Evolutionary conservation across 1,140 invertebrate species (phyloP).

Genomic region (Drosophila lowei): DNA sequence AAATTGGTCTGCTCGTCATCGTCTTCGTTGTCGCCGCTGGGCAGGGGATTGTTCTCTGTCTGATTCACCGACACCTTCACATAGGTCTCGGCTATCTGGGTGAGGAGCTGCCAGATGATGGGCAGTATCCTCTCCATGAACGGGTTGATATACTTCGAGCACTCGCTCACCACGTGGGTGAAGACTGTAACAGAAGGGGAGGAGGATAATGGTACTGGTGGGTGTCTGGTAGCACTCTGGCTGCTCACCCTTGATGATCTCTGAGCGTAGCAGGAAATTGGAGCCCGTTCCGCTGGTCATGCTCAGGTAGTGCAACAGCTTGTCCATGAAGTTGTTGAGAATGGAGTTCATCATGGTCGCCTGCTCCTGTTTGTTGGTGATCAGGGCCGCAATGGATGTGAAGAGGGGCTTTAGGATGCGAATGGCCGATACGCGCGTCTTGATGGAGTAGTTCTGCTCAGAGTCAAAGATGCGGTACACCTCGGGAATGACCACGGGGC

Average conservation of each 20-base stretch:
- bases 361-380: constrained; percentile 86
- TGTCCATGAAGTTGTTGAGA: constrained; percentile 88
- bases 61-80: constrained; percentile 80
- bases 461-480: constrained; percentile 89
- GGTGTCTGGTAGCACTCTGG: background rate
- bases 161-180: constrained; percentile 86
- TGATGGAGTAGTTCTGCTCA: constrained; percentile 85
- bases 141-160: constrained; percentile 87
- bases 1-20: constrained; percentile 89
- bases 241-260: constrained; percentile 87
- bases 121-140: constrained; percentile 88
- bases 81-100: constrained; percentile 86
- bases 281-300: constrained; percentile 85
- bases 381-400: constrained; percentile 85
- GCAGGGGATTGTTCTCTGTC: constrained; percentile 69
- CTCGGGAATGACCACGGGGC: constrained; percentile 90
- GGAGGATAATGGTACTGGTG: background rate
- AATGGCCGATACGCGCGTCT: constrained; percentile 76
- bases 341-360: constrained; percentile 88
- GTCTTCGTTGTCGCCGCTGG: constrained; percentile 64
- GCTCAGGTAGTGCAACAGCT: constrained; percentile 87
- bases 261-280: constrained; percentile 89
- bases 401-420: constrained; percentile 78
- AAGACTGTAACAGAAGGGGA: constrained; percentile 79
- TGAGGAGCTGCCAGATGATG: constrained; percentile 89